A percentile compares a stretch with the other conserved stretches of the same genome.
These are phyloP conservation scores for Sebastes flavidus DNA, from an alignment of 2,797 vertebrate genomes.

Conservation along the genomic window DNA sequence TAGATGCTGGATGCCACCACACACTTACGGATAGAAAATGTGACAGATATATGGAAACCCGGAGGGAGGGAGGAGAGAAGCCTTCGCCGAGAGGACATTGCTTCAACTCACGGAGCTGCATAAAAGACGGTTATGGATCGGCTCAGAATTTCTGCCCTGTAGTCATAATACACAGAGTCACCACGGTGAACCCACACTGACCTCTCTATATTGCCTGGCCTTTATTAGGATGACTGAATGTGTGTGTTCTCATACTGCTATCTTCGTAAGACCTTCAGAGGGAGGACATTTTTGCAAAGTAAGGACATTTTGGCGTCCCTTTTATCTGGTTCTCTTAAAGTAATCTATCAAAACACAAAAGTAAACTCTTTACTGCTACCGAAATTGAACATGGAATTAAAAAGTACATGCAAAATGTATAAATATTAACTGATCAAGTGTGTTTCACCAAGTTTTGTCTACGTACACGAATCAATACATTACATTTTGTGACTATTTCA, in stretches of 20 bases:
- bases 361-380: not conserved
- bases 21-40: not conserved
- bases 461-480: not conserved
- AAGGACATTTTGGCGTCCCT: not conserved
- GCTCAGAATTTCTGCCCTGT: conserved; percentile 13
- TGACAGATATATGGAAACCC: not conserved
- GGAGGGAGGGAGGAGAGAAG: not conserved
- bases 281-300: not conserved
- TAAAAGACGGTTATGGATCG: conserved; percentile 13
- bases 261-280: not conserved
- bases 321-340: not conserved
- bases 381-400: not conserved
- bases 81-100: not conserved
- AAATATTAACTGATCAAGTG: not conserved
- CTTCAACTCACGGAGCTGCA: conserved; percentile 16
- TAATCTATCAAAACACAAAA: not conserved
- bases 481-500: not conserved
- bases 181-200: not conserved
- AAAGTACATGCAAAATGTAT: not conserved
- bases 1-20: not conserved
- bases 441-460: no score
- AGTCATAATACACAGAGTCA: conserved; percentile 23
- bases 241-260: not conserved
- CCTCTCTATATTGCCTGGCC: conserved; percentile 4
- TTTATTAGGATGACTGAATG: conserved; percentile 13